A percentile compares a stretch with the other conserved stretches of the same genome.
These are phyloP conservation scores for Drosophila suboccidentalis DNA, from an alignment of 2,888 invertebrate species.

Conservation along the genomic window DNA sequence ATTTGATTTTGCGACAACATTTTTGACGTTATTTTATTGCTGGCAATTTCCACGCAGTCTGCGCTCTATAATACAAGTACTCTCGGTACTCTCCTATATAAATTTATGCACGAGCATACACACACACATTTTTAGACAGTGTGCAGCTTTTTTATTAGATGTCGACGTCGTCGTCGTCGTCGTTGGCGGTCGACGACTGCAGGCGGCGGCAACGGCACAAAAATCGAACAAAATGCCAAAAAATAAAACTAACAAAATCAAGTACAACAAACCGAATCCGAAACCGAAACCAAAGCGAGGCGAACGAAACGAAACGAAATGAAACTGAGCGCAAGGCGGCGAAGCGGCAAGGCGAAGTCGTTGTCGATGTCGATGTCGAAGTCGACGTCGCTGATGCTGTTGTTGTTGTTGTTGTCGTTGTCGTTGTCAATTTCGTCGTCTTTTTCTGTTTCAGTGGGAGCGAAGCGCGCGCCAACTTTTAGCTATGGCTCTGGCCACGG, in stretches of 20 bases:
- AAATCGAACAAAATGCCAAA: constrained; percentile 80
- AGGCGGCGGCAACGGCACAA: constrained; percentile 51
- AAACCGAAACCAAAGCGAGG: constrained; percentile 54
- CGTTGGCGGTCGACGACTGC: constrained; percentile 65
- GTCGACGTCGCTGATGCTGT: constrained; percentile 21
- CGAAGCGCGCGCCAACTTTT: constrained; percentile 73
- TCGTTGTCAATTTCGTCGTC: constrained; percentile 16
- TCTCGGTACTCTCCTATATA: constrained; percentile 42
- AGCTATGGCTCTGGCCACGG: constrained; percentile 64
- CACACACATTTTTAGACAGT: constrained; percentile 38
- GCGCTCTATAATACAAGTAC: constrained; percentile 48
- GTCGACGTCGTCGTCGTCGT: constrained; percentile 68
- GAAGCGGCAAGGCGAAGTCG: not conserved
- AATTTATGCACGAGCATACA: constrained; percentile 17
- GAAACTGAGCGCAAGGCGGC: constrained; percentile 63
- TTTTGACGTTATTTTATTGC: constrained; percentile 48
- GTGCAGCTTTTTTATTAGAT: constrained; percentile 75
- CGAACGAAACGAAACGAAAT: constrained; percentile 50
- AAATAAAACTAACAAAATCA: constrained; percentile 68
- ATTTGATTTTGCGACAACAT: constrained; percentile 35
- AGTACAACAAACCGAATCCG: constrained; percentile 65
- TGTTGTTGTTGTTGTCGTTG: constrained; percentile 25
- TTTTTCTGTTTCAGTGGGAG: constrained; percentile 46
- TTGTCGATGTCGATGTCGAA: constrained; percentile 1
- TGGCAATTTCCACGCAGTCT: constrained; percentile 53